A percentile compares a stretch with the other conserved stretches of the same genome.
Conservation (phyloP, 2,888 invertebrate genomes). For the Tetranychus truncatus region DNA sequence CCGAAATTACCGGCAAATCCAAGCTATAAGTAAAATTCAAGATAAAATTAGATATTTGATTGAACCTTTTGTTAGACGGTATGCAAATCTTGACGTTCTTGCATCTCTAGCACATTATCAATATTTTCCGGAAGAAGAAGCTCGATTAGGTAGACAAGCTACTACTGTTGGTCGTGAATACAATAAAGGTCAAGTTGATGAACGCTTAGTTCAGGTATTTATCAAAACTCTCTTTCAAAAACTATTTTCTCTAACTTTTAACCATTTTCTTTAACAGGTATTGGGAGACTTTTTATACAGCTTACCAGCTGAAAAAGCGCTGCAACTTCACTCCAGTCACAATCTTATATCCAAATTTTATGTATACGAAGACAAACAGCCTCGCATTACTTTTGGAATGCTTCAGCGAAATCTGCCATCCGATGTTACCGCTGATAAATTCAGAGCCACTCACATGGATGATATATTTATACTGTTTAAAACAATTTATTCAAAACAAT, state of each 20-base stretch:
- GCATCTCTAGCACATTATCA: conserved; percentile 10
- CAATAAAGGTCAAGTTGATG: not conserved
- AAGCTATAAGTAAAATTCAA: not conserved
- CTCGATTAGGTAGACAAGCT: not conserved
- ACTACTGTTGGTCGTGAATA: too few species aligned
- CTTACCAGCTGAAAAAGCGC: conserved; percentile 12
- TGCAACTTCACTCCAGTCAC: conserved; percentile 14
- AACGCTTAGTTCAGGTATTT: not conserved
- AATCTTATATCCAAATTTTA: conserved; percentile 10
- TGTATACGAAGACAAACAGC: conserved; percentile 15
- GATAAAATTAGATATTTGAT: conserved; percentile 14
- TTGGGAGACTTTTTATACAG: conserved; percentile 20
- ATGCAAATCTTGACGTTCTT: conserved; percentile 17
- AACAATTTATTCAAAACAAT: conserved; percentile 12
- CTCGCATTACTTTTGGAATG: conserved; percentile 17
- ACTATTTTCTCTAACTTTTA: not conserved
- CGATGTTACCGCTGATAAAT: conserved; percentile 11
- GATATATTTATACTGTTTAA: conserved; percentile 18
- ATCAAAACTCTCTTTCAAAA: not conserved
- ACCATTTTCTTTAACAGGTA: conserved; percentile 6
- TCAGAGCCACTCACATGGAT: conserved; percentile 22
- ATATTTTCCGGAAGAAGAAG: conserved; percentile 14
- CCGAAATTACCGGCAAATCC: conserved; percentile 9
- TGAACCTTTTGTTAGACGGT: conserved; percentile 14
- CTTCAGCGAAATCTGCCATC: conserved; percentile 15